phyloP scores from a whole-genome alignment of 2,113 vertebrate genomes.

The Syngnathus typhle region DNA sequence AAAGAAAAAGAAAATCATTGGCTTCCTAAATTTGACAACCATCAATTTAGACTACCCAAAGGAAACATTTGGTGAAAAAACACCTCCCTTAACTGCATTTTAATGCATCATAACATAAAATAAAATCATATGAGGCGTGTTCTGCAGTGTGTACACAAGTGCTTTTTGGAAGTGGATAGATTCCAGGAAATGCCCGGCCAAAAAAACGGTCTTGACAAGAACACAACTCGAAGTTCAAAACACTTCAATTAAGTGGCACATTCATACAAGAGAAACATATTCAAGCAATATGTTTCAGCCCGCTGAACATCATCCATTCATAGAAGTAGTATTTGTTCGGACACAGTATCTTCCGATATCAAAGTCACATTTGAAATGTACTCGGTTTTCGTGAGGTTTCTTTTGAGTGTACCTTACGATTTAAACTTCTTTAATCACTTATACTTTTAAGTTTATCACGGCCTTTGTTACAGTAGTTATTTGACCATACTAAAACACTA shows the following conservation, averaged over 20 bases:
- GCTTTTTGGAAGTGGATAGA: conserved; percentile 28
- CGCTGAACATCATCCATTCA: conserved; percentile 28
- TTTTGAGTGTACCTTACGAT: background rate
- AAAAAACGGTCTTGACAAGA: conserved; percentile 30
- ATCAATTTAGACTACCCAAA: background rate
- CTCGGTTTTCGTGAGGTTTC: background rate
- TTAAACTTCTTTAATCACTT: too few species aligned
- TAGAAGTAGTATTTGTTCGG: conserved; percentile 13
- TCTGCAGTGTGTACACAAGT: conserved; percentile 18
- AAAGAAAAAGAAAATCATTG: background rate
- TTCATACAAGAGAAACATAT: conserved; percentile 19
- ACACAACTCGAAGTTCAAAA: conserved; percentile 38
- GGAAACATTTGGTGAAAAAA: background rate
- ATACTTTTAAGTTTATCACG: too few species aligned
- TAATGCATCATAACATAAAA: background rate
- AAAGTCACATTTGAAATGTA: background rate
- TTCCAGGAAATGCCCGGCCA: conserved; percentile 25
- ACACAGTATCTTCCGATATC: background rate
- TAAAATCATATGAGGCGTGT: conserved; percentile 17
- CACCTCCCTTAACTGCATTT: background rate
- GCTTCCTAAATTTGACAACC: background rate
- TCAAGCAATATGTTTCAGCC: conserved; percentile 17
- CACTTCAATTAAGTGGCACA: conserved; percentile 28
- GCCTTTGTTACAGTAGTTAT: background rate
- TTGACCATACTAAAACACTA: background rate